Evolutionary conservation across 2,113 vertebrate genomes (phyloP).

Genomic region (Hemichromis elongatus): DNA sequence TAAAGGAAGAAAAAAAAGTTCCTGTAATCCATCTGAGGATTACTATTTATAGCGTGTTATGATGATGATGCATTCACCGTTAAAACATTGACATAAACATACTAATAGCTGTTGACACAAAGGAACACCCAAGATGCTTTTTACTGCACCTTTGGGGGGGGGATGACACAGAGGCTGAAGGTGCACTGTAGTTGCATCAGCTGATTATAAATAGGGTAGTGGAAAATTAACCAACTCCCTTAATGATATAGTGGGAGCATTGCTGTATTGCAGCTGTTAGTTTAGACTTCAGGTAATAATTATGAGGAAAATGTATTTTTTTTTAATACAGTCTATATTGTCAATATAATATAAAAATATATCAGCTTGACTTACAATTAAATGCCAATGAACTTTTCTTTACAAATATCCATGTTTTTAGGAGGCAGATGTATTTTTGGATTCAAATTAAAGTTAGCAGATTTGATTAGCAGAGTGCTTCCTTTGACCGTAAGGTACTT

Average conservation of each 20-base stretch:
- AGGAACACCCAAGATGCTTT: slow-evolving; percentile 2
- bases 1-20: not conserved
- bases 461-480: not conserved
- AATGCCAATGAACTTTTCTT: not conserved
- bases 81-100: not conserved
- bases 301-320: not conserved
- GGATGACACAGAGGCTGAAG: not conserved
- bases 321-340: not conserved
- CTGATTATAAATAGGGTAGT: slow-evolving; percentile 7
- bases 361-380: not conserved
- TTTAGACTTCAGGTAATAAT: not conserved
- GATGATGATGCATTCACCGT: not conserved
- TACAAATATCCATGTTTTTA: not conserved
- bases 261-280: slow-evolving; percentile 15
- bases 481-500: not conserved
- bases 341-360: not conserved
- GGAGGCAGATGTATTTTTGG: not conserved
- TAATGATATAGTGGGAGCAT: not conserved
- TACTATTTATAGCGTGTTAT: not conserved
- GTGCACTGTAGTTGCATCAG: slow-evolving; percentile 16
- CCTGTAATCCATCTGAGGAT: not conserved
- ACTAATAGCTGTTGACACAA: slow-evolving; percentile 4
- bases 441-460: not conserved
- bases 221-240: not conserved
- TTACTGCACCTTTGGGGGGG: not conserved